A percentile compares a stretch with the other conserved stretches of the same genome.
These are phyloP conservation scores for Xestobium rufovillosum DNA, from an alignment of 2,888 invertebrate species.

Conservation along the genomic window DNA sequence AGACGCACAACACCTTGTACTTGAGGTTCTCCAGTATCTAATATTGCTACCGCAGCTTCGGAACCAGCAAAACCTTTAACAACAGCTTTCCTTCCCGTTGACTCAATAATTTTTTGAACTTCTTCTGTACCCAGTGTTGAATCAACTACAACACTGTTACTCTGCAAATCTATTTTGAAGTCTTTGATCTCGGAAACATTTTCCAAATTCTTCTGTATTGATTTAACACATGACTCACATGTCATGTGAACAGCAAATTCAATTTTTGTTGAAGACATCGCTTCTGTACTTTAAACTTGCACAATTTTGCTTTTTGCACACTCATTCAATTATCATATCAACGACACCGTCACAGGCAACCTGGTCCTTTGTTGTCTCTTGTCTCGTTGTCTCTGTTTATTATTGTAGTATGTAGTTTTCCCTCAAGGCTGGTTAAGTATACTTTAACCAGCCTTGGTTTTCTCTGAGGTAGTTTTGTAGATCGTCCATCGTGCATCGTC, in stretches of 20 bases:
- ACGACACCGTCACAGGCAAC: too few relatives aligned
- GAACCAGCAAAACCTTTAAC: conserved; percentile 72
- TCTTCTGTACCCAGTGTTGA: conserved; percentile 55
- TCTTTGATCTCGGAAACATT: conserved; percentile 44
- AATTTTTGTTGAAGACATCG: conserved; percentile 45
- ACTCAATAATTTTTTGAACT: conserved; percentile 45
- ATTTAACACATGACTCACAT: conserved; percentile 48
- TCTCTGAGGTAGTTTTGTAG: too few relatives aligned
- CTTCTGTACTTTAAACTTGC: conserved; percentile 8
- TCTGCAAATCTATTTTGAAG: conserved; percentile 49
- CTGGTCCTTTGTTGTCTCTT: too few relatives aligned
- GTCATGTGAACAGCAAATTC: conserved; percentile 62
- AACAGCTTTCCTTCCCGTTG: conserved; percentile 65
- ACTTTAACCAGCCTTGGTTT: too few relatives aligned
- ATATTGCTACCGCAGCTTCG: conserved; percentile 66
- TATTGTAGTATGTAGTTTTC: too few relatives aligned
- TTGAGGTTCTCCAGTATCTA: conserved; percentile 42
- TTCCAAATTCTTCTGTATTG: conserved; percentile 44
- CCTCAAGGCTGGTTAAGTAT: too few relatives aligned
- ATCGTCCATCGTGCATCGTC: too few relatives aligned
- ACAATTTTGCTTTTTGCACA: too few relatives aligned
- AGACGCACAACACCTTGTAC: conserved; percentile 73
- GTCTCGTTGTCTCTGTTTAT: too few relatives aligned
- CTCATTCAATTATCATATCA: too few relatives aligned
- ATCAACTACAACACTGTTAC: conserved; percentile 63